Base-by-base conservation (phyloP, 2,113 vertebrate species). In the Sciurus niger region DNA sequence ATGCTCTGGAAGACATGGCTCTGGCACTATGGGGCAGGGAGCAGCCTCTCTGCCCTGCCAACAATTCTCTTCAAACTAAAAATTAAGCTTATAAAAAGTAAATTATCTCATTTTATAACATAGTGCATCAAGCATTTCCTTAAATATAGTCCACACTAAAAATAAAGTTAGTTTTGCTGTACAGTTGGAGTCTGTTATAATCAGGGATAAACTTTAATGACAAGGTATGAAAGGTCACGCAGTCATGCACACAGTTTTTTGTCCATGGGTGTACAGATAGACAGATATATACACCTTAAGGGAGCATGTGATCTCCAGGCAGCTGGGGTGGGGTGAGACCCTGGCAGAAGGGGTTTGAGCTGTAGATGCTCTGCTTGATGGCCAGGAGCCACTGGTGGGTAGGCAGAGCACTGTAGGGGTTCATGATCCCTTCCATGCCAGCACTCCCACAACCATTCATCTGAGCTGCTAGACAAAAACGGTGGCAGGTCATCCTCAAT, bases 241-340 rank as follows among this genome's bases (percentile, higher is more conserved):
- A 97, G 90, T 46, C 89, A 68, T 88, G 30, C 95, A 93, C 96
- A 95, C 78, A 17, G 94, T 93, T 86, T 48, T 53, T 94, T 86
- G 83, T 68, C 97, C 96, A 74, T 43, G 76, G 92, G 40, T 48
- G 43, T 76, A 37, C 28, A 84, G 90, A 73, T 55, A 89, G 80
- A 87, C 13, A 89, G 95, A 94, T 55, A 32, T 43, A 77, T 43
- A 93, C 0, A 90, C 96, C 96, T 0, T 99, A 99, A 70, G 99
- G 99, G 96, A 99, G 99, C 99, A 99, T 99, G 98, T 99, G 99
- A 97, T 99, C 99, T 89, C 99, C 99, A 0, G 99, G 99, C 99
- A 99, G 99, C 98, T 99, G 99, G 2, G 99, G 37, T 37, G 37
- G 37, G 2, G 99, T 0, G 95, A 99, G 99, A 58, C 99, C 99